Evolutionary conservation across 2,113 vertebrate genomes (phyloP).

Genomic region (Lophura nycthemera): DNA sequence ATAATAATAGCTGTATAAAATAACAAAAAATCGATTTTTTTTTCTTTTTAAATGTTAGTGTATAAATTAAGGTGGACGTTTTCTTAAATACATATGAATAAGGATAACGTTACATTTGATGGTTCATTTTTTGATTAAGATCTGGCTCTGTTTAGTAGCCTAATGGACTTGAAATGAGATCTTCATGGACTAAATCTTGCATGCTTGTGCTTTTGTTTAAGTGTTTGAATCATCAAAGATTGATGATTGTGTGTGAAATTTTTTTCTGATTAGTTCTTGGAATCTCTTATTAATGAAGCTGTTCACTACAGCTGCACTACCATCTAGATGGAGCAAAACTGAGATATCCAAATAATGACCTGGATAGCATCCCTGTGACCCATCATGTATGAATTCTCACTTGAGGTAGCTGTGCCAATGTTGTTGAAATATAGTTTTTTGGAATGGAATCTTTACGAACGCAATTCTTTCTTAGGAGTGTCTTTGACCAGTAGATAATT

Average conservation of each 20-base stretch:
- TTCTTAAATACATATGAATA: not conserved
- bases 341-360: not conserved
- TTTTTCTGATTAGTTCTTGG: not conserved
- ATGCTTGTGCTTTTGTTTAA: not conserved
- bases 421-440: not conserved
- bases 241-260: not conserved
- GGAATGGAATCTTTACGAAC: not conserved
- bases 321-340: not conserved
- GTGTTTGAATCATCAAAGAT: not conserved
- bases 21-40: not conserved
- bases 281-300: not conserved
- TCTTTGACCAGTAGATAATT: not conserved
- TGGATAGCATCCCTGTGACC: not conserved
- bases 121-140: not conserved
- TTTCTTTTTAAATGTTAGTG: not conserved
- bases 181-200: not conserved
- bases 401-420: not conserved
- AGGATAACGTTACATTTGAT: not conserved
- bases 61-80: not conserved
- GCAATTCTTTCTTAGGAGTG: not conserved
- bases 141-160: not conserved
- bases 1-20: not conserved
- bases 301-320: not conserved
- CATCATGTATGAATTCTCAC: not conserved
- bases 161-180: not conserved